Evolutionary conservation across 2,113 vertebrate genomes (phyloP), one percentile per base, ranked within the genome.

Genomic region (Planiliza haematocheilus): DNA sequence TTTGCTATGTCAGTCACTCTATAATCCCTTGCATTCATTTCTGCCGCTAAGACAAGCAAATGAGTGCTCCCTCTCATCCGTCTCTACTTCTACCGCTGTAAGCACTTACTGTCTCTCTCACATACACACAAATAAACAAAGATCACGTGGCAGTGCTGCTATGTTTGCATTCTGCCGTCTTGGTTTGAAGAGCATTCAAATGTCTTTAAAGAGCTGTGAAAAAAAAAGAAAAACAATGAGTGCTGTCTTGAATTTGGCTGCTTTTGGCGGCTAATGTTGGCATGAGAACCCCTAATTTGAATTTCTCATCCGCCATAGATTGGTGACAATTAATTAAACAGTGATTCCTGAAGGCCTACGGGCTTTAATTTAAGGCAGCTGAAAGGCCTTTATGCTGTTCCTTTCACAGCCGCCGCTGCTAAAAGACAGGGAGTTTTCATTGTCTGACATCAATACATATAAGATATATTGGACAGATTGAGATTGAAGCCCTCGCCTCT

Each of bases 281-380:
- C 64, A 68, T 46, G 50, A 46, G 55, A 82, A 55, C 9, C 39
- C 49, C 61, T 82, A 34, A 82, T 86, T 77, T 89, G 57, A 85
- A 79, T 88, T 30, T 74, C 34, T 82, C 60, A 83, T 83, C 58
- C 64, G 49, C 65, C 71, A 83, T 76, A 82, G 79, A 73, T 59
- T 81, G 65, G 48, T 88, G 84, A 82, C 58, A 86, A 87, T 82
- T 82, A 85, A 89, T 86, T 86, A 87, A 83, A 82, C 61, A 59
- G 36, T 67, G 59, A 79, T 82, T 89, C 39, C 13, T 71, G 61
- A 39, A 69, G 67, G 81, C 39, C 24, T 66, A 18, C 38, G 57
- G 43, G 55, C 12, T 55, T 86, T 53, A 2, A 30, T 30, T 67
- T 61, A 64, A 51, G 42, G 34, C 60, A 57, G 74, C 52, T 41